Evolutionary conservation across 1,140 invertebrate genomes (phyloP).

Genomic region (Sycophaga agraensis): DNA sequence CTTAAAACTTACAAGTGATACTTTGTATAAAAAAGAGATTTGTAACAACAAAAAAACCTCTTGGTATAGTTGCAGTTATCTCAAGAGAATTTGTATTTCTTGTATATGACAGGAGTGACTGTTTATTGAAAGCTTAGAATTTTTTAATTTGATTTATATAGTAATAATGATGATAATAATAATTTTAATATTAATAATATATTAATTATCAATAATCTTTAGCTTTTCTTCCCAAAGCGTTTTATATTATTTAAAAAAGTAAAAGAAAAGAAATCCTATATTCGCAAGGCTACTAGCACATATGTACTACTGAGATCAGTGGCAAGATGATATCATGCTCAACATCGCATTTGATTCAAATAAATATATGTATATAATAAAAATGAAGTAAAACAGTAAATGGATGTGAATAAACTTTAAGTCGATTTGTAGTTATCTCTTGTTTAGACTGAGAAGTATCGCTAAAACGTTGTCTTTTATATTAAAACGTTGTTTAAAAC

Average conservation of each 20-base stretch:
- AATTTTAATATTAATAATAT: no score
- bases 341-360: conserved; percentile 35
- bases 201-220: conserved; percentile 21
- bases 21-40: conserved; percentile 40
- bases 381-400: neutral
- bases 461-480: neutral
- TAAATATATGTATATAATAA: neutral
- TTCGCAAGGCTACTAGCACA: conserved; percentile 42
- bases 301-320: conserved; percentile 51
- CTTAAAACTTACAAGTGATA: conserved; percentile 30
- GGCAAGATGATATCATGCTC: conserved; percentile 47
- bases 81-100: conserved; percentile 4
- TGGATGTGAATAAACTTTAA: neutral
- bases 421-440: neutral
- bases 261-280: conserved; percentile 32
- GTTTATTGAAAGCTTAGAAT: no score
- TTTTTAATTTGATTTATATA: no score
- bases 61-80: conserved; percentile 8
- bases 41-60: conserved; percentile 27
- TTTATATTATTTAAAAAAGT: conserved; percentile 32
- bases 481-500: no score
- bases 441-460: neutral
- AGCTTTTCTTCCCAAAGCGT: conserved; percentile 31
- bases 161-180: no score
- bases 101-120: no score